Base-by-base conservation (phyloP, 2,797 vertebrate genomes). In the Thamnophis elegans region DNA sequence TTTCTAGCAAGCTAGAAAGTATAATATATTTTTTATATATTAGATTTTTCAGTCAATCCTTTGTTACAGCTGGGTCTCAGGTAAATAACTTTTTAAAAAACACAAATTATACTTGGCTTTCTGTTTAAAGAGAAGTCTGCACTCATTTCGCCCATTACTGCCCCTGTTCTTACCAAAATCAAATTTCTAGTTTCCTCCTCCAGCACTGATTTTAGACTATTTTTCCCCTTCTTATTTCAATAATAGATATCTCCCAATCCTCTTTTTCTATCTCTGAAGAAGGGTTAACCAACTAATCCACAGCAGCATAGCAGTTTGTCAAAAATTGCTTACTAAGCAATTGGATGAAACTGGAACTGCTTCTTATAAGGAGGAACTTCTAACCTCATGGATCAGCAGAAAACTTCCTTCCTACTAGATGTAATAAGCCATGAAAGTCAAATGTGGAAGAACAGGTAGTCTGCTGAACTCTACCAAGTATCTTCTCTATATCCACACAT, bases 301-400 rank as follows among this genome's bases (percentile, higher is more conserved):
- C 22, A 47, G 22, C 78, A 82, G 78, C 22, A 25, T 82, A 47
- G 42, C 42, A 82, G 11, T 82, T 82, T 82, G 36, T 25, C 42
- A 47, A 82, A 82, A 82, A 82, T 25, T 12, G 73, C 73, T 82
- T 25, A 47, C 42, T 47, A 97, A 82, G 78, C 36, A 82, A 82
- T 25, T 82, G 73, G 10, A 82, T 47, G 73, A 47, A 42, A 82
- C 42, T 47, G 42, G 42, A 82, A 47, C 42, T 82, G 42, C 26
- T 47, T 82, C 42, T 47, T 82, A 25, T 82, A 82, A 82, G 73
- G 10, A 82, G 42, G 78, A 82, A 82, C 78, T 2, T 82, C 78
- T 82, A 82, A 82, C 4, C 42, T 82, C 20, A 47, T 82, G 78
- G 36, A 82, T 82, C 73, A 82, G 73, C 36, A 82, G 73, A 47